Evolutionary conservation across 2,113 vertebrate species (phyloP).

Genomic region (Ptilonorhynchus violaceus): DNA sequence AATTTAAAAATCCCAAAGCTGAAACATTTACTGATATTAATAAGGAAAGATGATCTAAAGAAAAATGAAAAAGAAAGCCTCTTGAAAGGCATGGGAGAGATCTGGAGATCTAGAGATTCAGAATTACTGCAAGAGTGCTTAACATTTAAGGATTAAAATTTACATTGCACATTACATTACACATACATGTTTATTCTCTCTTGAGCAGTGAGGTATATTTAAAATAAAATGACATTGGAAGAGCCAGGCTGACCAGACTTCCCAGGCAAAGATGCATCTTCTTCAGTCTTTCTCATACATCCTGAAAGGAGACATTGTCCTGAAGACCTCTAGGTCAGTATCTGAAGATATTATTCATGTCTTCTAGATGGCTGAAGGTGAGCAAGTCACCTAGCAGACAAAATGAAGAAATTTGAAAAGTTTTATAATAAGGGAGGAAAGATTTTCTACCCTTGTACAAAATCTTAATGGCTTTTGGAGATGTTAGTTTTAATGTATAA

Average conservation of each 20-base stretch:
- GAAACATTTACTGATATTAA: background rate
- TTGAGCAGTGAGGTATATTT: background rate
- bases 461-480: background rate
- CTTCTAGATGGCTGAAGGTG: background rate
- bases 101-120: background rate
- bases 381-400: background rate
- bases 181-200: background rate
- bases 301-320: background rate
- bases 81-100: background rate
- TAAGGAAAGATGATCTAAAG: background rate
- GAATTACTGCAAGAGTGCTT: background rate
- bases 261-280: accelerated
- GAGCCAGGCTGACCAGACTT: background rate
- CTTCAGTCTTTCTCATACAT: background rate
- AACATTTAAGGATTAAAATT: background rate
- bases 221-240: background rate
- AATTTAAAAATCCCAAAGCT: background rate
- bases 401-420: background rate
- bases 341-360: background rate
- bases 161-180: background rate
- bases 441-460: background rate
- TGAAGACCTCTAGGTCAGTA: background rate
- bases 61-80: background rate
- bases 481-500: background rate
- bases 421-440: background rate